These are phyloP conservation scores for Sapayoa aenigma DNA, from an alignment of 2,113 vertebrate species.

Conservation along the genomic window DNA sequence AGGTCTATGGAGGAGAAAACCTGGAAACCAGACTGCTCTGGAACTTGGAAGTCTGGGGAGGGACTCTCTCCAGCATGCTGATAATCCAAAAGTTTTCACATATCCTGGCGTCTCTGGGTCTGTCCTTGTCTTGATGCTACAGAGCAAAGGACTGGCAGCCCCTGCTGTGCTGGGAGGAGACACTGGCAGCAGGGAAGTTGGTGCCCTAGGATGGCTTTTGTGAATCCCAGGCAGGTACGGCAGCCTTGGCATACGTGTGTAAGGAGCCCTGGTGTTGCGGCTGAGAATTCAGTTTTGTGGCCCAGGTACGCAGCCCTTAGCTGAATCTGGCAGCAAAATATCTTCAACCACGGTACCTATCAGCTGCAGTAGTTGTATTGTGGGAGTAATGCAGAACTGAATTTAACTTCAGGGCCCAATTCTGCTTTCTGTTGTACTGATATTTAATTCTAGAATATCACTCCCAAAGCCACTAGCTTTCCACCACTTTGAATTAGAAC, in stretches of 20 bases:
- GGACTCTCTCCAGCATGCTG: not conserved
- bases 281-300: not conserved
- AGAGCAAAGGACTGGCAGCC: not conserved
- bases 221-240: not conserved
- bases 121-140: not conserved
- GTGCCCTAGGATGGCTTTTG: not conserved
- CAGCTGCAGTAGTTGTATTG: not conserved
- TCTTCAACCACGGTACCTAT: rapidly evolving
- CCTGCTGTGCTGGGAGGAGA: not conserved
- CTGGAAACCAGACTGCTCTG: not conserved
- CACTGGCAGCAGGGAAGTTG: not conserved
- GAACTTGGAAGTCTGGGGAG: not conserved
- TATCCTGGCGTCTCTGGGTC: not conserved
- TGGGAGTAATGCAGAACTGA: not conserved
- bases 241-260: rapidly evolving
- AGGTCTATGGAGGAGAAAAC: not conserved
- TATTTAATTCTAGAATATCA: not conserved
- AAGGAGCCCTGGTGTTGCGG: rapidly evolving
- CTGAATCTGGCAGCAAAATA: not conserved
- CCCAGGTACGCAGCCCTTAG: not conserved
- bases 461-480: not conserved
- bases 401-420: not conserved
- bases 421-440: not conserved
- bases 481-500: not conserved
- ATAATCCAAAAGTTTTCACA: not conserved